phyloP scores from a whole-genome alignment of 1,140 invertebrate genomes.

The Uloborus diversus region DNA sequence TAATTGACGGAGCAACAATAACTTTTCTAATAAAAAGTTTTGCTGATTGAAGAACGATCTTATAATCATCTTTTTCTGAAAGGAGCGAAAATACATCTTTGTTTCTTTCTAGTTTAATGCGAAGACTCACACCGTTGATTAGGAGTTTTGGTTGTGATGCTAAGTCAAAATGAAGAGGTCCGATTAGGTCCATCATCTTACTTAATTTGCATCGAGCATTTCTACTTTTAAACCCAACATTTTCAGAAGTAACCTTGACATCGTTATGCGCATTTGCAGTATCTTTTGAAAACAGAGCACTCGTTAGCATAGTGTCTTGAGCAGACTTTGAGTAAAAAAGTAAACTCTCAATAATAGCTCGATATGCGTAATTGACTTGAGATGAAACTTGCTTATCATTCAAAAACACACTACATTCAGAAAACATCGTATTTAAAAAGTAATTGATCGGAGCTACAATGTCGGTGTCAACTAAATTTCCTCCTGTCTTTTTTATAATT shows the following conservation, averaged over 20 bases:
- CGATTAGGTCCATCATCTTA: neutral
- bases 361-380: slow-evolving; percentile 13
- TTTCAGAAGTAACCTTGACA: neutral
- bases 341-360: neutral
- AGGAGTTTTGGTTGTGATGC: slow-evolving; percentile 18
- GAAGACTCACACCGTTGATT: slow-evolving; percentile 10
- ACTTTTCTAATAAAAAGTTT: slow-evolving; percentile 18
- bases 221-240: neutral
- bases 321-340: slow-evolving; percentile 5
- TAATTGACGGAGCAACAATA: slow-evolving; percentile 6
- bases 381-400: slow-evolving; percentile 8
- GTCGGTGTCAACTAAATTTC: neutral
- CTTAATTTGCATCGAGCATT: neutral
- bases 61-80: neutral
- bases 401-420: slow-evolving; percentile 15
- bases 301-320: neutral
- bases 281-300: slow-evolving; percentile 1
- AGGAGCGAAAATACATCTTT: neutral
- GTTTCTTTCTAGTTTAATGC: slow-evolving; percentile 23
- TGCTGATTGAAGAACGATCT: neutral
- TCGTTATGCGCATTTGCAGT: neutral
- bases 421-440: slow-evolving; percentile 18
- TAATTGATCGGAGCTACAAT: slow-evolving; percentile 13
- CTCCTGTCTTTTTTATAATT: neutral
- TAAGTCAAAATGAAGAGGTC: slow-evolving; percentile 16